Conservation (phyloP, 2,888 invertebrate species). For the Rhorus exstirpatorius region DNA sequence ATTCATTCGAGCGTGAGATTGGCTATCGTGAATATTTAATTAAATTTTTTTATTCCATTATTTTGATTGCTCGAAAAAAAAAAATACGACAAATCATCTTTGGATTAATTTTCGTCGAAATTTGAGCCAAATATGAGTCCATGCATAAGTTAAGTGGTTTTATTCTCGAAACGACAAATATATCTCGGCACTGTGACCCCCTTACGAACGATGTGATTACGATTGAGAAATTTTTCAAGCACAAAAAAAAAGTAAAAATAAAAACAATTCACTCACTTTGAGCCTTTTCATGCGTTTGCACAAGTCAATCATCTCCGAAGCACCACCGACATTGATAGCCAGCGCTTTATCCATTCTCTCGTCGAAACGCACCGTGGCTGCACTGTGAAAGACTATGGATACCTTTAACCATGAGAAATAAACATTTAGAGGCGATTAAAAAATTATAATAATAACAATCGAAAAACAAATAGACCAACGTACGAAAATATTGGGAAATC, state of each 20-base stretch:
- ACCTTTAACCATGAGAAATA: constrained; percentile 72
- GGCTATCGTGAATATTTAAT: no score
- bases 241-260: background rate
- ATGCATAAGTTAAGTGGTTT: no score
- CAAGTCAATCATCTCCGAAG: constrained; percentile 89
- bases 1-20: no score
- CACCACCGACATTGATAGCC: constrained; percentile 90
- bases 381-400: constrained; percentile 90
- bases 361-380: constrained; percentile 92
- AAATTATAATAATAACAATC: background rate
- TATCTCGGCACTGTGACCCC: constrained; percentile 45
- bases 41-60: no score
- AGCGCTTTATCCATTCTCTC: constrained; percentile 90
- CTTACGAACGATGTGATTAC: constrained; percentile 5
- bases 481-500: no score
- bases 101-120: no score
- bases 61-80: no score
- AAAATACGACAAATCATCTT: no score
- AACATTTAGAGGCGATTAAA: background rate
- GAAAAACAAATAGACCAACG: no score
- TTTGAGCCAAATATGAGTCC: no score
- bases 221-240: constrained; percentile 28
- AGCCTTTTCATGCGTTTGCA: constrained; percentile 90
- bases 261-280: constrained; percentile 88
- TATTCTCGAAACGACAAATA: constrained; percentile 20